Evolutionary conservation across 2,113 vertebrate genomes (phyloP).

Genomic region (Urocolius indicus): DNA sequence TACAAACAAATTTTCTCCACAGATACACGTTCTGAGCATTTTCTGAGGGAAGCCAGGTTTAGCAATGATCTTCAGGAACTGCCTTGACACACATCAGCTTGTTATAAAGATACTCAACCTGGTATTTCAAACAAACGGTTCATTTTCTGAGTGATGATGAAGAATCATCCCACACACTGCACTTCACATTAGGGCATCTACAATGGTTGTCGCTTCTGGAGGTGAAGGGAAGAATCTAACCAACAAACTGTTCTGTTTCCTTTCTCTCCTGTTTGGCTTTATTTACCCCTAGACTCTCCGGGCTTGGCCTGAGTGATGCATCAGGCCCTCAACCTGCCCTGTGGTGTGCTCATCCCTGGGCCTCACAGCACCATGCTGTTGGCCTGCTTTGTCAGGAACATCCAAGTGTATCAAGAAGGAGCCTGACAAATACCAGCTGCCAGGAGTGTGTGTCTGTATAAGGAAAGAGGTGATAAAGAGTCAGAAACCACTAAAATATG

Average conservation of each 20-base stretch:
- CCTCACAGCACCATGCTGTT: neutral
- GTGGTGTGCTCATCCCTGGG: neutral
- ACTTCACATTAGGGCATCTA: neutral
- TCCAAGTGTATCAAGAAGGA: neutral
- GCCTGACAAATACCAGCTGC: neutral
- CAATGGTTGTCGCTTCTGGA: neutral
- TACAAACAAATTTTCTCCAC: neutral
- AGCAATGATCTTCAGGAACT: neutral
- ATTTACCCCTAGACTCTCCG: neutral
- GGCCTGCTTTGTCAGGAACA: neutral
- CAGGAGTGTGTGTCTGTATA: neutral
- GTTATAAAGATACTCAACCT: accelerated
- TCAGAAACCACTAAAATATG: neutral
- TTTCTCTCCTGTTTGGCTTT: neutral
- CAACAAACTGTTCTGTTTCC: neutral
- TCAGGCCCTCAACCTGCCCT: neutral
- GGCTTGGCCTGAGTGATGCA: neutral
- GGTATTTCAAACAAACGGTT: neutral
- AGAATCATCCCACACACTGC: neutral
- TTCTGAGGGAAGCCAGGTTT: neutral
- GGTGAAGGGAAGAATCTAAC: neutral
- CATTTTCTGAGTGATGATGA: neutral
- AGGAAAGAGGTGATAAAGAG: neutral
- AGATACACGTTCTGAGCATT: neutral
- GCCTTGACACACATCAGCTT: neutral